Evolutionary conservation across 2,888 invertebrate genomes (phyloP).

Genomic region (Synanthedon tipuliformis): DNA sequence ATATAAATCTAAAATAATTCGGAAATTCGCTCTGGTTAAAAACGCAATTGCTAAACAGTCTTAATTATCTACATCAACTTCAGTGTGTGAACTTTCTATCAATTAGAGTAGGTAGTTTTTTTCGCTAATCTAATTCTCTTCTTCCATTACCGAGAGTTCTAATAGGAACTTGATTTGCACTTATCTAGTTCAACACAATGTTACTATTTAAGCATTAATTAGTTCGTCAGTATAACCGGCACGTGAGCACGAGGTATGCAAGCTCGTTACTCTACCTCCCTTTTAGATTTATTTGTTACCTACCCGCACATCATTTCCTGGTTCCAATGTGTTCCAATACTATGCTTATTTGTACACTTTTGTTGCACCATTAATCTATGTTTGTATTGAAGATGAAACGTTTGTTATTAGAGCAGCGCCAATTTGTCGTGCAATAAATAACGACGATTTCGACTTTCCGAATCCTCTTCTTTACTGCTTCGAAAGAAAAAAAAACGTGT

Average conservation of each 20-base stretch:
- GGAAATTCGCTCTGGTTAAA: not conserved
- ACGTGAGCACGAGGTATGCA: constrained; percentile 27
- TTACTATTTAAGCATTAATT: constrained; percentile 41
- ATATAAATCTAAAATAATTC: no score
- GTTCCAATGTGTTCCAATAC: no score
- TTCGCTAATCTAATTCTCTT: no score
- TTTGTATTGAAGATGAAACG: no score
- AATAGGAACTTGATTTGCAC: constrained; percentile 17
- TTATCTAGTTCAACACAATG: constrained; percentile 20
- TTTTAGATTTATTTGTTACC: not conserved
- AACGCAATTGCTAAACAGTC: not conserved
- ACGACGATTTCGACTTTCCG: constrained; percentile 4
- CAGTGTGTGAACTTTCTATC: no score
- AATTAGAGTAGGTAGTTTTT: no score
- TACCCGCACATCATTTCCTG: no score
- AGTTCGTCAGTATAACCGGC: constrained; percentile 29
- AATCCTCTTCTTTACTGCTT: constrained; percentile 4
- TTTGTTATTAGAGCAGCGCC: no score
- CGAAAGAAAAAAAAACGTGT: constrained; percentile 11
- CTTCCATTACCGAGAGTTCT: constrained; percentile 5
- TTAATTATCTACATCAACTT: no score
- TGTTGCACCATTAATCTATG: no score
- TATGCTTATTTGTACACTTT: no score
- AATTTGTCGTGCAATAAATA: constrained; percentile 4
- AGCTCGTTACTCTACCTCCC: constrained; percentile 6